Evolutionary conservation across 2,797 vertebrate species (phyloP).

Genomic region (Triplophysa yarkandensis): DNA sequence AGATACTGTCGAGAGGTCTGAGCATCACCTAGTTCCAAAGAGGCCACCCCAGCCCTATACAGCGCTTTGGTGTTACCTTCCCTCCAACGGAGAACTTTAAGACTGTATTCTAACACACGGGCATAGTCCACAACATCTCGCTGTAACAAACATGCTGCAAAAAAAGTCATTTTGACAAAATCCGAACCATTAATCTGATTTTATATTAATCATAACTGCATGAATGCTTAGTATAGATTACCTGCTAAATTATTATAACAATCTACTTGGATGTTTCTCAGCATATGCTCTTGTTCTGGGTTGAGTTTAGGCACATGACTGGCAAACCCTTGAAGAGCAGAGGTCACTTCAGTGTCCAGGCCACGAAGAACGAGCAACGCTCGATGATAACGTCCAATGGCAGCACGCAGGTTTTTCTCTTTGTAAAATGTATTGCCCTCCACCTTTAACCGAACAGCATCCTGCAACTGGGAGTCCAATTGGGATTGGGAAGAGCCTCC

Average conservation of each 20-base stretch:
- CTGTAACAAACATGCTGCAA: conserved; percentile 86
- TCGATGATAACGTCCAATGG: conserved; percentile 85
- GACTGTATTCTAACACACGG: conserved; percentile 85
- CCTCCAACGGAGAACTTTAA: conserved; percentile 80
- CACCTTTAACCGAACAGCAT: conserved; percentile 79
- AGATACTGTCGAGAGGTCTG: conserved; percentile 80
- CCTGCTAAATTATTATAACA: conserved; percentile 93
- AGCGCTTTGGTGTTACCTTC: conserved; percentile 84
- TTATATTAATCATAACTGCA: neutral
- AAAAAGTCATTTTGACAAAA: neutral
- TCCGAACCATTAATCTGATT: too few relatives aligned
- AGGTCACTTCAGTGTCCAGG: conserved; percentile 77
- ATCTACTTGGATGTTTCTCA: conserved; percentile 83
- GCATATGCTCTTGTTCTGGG: conserved; percentile 72
- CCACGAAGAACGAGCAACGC: conserved; percentile 84
- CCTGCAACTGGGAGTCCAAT: conserved; percentile 73
- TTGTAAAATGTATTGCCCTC: conserved; percentile 84
- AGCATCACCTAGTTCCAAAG: conserved; percentile 84
- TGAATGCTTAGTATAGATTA: conserved; percentile 62
- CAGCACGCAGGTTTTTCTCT: conserved; percentile 80
- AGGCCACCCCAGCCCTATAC: conserved; percentile 86
- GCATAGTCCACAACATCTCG: conserved; percentile 79
- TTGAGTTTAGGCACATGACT: conserved; percentile 70
- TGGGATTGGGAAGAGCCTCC: conserved; percentile 30
- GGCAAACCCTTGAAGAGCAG: conserved; percentile 75